Conservation (phyloP, 2,888 invertebrate genomes). For the Phyto melanocephala region DNA sequence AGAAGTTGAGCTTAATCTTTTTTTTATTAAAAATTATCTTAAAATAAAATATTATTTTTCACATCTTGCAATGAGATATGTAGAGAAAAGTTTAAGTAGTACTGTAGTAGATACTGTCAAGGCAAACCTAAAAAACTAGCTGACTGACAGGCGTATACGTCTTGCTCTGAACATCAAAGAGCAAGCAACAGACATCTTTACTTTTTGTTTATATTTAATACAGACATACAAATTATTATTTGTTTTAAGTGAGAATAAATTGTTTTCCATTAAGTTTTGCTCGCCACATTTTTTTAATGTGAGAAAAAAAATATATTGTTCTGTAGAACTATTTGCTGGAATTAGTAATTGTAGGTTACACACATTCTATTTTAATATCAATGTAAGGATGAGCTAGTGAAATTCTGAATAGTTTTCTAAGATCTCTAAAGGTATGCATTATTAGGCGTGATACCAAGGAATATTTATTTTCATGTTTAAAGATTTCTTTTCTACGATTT, state of each 20-base stretch:
- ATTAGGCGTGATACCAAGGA: background rate
- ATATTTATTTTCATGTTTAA: background rate
- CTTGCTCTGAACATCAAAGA: background rate
- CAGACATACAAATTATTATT: conserved; percentile 17
- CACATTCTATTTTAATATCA: background rate
- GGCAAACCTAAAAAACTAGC: no score
- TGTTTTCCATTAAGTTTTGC: conserved; percentile 15
- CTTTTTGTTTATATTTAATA: background rate
- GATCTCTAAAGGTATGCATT: conserved; percentile 27
- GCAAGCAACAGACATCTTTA: conserved; percentile 7
- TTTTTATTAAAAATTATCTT: no score
- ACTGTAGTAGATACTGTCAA: no score
- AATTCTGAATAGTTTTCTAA: background rate
- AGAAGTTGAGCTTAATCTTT: no score
- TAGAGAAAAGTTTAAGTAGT: no score
- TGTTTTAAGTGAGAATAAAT: conserved; percentile 59
- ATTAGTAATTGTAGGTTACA: conserved; percentile 55
- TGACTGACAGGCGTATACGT: background rate
- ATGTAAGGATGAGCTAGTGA: no score
- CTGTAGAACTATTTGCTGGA: conserved; percentile 1
- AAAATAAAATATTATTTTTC: no score
- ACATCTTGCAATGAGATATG: no score
- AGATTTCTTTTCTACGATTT: background rate
- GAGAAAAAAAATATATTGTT: conserved; percentile 21
- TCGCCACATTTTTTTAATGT: conserved; percentile 14